Evolutionary conservation across 2,797 vertebrate species (phyloP), one percentile per base, ranked within the genome.

Genomic region (Hyperoplus immaculatus): DNA sequence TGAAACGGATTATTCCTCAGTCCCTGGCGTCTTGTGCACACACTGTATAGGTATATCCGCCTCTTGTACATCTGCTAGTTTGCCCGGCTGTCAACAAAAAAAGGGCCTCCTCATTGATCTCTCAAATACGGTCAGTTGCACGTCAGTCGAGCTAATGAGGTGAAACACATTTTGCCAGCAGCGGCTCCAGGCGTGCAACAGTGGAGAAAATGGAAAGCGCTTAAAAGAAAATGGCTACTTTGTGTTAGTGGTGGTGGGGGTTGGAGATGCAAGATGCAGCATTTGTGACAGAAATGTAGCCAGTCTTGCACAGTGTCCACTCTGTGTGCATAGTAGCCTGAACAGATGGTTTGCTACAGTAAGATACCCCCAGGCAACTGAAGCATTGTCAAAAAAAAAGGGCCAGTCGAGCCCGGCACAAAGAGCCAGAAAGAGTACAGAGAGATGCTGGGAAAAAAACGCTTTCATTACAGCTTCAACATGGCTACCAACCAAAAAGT

Each of bases 311-410:
- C 75, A 8, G 51, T 79, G 87, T 92, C 86, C 83, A 80, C 87
- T 85, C 83, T 77, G 70, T 86, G 81, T 81, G 72, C 83, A 77
- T 84, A 29, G 86, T 81, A 76, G 84, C 87, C 69, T 67, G 82
- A 91, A 81, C 91, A 94, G 91, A 93, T 93, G 92, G 88, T 81
- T 29, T 81, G 83, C 78, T 86, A 83, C 87, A 89, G 82, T 83
- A 86, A 82, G 86, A 81, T 83, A 86, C 92, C 86, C 79, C 84
- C n/a, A 75, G 91, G 92, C 91, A 86, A 86, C 85, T 80, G 62
- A 77, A 81, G 75, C 85, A 78, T 86, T 90, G 88, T 92, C 86
- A 85, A 90, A 93, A 92, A 89, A 85, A 90, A 93, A 92, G 88
- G 89, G 88, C 84, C 84, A 89, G 87, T 88, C 78, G 78, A 81